Conservation (phyloP, 2,888 invertebrate species). For the Plemyria rubiginata region DNA sequence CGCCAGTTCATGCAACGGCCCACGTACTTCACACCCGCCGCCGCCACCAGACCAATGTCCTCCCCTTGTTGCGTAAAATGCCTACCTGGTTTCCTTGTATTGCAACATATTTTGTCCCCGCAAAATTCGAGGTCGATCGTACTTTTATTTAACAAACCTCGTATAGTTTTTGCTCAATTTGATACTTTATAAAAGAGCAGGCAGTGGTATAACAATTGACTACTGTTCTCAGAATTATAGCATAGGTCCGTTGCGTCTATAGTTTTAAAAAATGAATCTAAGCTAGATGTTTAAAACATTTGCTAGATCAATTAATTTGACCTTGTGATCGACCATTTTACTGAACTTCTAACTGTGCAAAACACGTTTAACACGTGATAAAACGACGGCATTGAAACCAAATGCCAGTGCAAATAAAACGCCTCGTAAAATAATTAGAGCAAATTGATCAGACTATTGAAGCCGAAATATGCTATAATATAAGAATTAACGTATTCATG, state of each 20-base stretch:
- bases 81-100: slow-evolving; percentile 27
- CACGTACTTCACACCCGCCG: slow-evolving; percentile 54
- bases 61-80: slow-evolving; percentile 21
- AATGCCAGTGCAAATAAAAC: slow-evolving; percentile 25
- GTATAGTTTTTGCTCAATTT: too few species aligned
- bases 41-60: slow-evolving; percentile 34
- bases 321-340: not conserved
- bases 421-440: slow-evolving; percentile 42
- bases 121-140: too few species aligned
- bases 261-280: too few species aligned
- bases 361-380: slow-evolving; percentile 26
- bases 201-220: too few species aligned
- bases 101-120: slow-evolving; percentile 15
- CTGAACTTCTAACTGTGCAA: not conserved
- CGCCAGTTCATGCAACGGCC: slow-evolving; percentile 50
- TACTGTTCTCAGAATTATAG: not conserved
- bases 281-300: too few species aligned
- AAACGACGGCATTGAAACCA: not conserved
- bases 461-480: slow-evolving; percentile 19
- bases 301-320: too few species aligned
- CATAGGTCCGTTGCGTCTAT: not conserved
- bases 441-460: slow-evolving; percentile 33
- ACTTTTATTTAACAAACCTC: too few species aligned
- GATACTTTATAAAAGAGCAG: too few species aligned
- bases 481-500: slow-evolving; percentile 11